Base-by-base conservation (phyloP, 1,140 invertebrate genomes). In the Drosophila setifemur region DNA sequence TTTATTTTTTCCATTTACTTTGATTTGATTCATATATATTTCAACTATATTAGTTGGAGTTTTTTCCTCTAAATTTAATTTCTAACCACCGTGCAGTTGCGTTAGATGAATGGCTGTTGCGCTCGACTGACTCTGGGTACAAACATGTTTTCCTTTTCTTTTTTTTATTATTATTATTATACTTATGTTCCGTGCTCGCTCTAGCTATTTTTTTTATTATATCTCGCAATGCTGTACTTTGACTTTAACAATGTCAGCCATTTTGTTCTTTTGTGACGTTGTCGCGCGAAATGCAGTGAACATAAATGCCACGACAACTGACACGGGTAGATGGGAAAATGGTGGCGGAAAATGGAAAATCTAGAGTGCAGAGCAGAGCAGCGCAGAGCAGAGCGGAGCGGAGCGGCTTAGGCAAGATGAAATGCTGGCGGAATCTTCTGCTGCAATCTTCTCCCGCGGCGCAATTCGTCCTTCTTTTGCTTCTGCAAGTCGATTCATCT, bases 201-300 rank as follows among this genome's bases (percentile, higher is more conserved):
- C 19, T 11, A n/a, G n/a, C 14, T 58, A 18, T 23, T 58, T 47
- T 16, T 16, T 28, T 25, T 66, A 39, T 67, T 39, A 25, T 14
- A 37, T 31, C 49, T 48, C 53, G 72, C 33, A 44, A 57, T 57
- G 73, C 42, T 73, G 69, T 47, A 50, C 58, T 81, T 75, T 60
- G 66, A 55, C 73, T 73, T 66, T 48, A 83, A 82, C 73, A 81
- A 81, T 81, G 76, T 81, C 76, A 82, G 71, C 77, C 72, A 79
- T 81, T 81, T 81, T 75, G 76, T 49, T 47, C 77, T 49, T 75
- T 81, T 81, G 76, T 81, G 71, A 52, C 19, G 33, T 42, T 18
- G 8, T 63, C 55, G 29, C 61, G 55, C 40, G 21, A 63, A 63
- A 63, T 48, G 60, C 60, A 64, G 57, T 39, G 42, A 64, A 64